A percentile compares a stretch with the other conserved stretches of the same genome.
These are phyloP conservation scores for Lepidochrysops patricia DNA, from an alignment of 2,888 invertebrate genomes.

Conservation along the genomic window DNA sequence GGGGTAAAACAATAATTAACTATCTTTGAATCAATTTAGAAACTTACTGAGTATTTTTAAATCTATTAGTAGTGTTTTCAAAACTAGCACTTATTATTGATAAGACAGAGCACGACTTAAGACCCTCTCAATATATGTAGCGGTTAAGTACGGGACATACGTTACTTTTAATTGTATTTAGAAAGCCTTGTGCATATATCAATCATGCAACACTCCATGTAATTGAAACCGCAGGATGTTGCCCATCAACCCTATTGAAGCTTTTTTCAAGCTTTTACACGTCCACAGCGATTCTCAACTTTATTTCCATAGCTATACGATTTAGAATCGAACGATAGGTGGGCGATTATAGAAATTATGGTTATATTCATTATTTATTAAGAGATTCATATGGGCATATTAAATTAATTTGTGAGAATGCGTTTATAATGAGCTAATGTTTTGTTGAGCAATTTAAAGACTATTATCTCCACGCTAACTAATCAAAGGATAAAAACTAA, in stretches of 20 bases:
- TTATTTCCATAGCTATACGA: neutral
- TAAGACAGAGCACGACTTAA: too few species aligned
- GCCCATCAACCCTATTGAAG: constrained; percentile 57
- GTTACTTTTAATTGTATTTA: constrained; percentile 3
- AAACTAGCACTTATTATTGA: too few species aligned
- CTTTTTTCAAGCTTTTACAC: constrained; percentile 38
- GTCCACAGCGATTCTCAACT: neutral
- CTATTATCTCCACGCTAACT: too few species aligned
- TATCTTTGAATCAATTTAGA: too few species aligned
- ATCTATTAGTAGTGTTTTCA: too few species aligned
- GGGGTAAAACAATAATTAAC: too few species aligned
- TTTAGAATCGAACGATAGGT: neutral
- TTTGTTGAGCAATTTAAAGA: neutral
- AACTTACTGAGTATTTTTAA: too few species aligned
- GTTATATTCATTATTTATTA: neutral
- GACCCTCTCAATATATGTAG: neutral
- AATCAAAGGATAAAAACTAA: too few species aligned
- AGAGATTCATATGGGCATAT: neutral
- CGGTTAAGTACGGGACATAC: neutral
- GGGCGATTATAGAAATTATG: neutral
- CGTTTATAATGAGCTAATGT: neutral
- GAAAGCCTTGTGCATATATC: constrained; percentile 29
- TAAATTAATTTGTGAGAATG: constrained; percentile 1
- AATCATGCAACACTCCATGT: constrained; percentile 54
- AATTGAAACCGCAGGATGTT: constrained; percentile 68